These are phyloP conservation scores for Acleris laterana DNA, from an alignment of 2,888 invertebrate genomes.

Conservation along the genomic window DNA sequence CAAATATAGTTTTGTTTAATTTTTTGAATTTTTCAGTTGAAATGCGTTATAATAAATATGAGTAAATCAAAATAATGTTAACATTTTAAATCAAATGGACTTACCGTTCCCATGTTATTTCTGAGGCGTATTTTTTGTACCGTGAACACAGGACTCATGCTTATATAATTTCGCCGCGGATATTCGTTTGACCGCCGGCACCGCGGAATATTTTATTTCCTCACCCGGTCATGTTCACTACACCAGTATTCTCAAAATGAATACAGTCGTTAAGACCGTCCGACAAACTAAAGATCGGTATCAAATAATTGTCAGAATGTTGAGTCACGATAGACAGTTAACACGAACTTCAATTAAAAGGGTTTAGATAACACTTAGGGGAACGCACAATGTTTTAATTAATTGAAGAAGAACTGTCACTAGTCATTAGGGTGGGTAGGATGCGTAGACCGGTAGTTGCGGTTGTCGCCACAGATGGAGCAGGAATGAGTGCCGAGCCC, in stretches of 20 bases:
- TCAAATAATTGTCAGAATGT: slow-evolving; percentile 73
- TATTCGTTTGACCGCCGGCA: slow-evolving; percentile 14
- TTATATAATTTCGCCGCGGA: slow-evolving; percentile 38
- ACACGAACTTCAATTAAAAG: slow-evolving; percentile 72
- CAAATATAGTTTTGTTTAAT: too few relatives aligned
- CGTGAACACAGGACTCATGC: slow-evolving; percentile 70
- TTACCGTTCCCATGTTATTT: slow-evolving; percentile 64
- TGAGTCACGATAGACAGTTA: slow-evolving; percentile 67
- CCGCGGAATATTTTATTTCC: slow-evolving; percentile 44
- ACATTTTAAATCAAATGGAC: slow-evolving; percentile 43
- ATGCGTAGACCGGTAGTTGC: slow-evolving; percentile 44
- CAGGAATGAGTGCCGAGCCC: slow-evolving; percentile 65
- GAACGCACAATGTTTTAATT: slow-evolving; percentile 50
- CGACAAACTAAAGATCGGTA: slow-evolving; percentile 71
- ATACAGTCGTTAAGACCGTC: slow-evolving; percentile 66
- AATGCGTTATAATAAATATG: not conserved
- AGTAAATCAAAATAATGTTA: not conserved
- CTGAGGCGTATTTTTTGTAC: slow-evolving; percentile 62
- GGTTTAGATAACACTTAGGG: slow-evolving; percentile 62
- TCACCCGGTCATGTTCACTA: slow-evolving; percentile 50
- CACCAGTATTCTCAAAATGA: slow-evolving; percentile 62
- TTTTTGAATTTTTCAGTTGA: not conserved
- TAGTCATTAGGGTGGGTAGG: slow-evolving; percentile 11
- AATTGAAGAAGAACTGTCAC: slow-evolving; percentile 45
- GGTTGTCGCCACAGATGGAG: slow-evolving; percentile 56